Conservation (phyloP, 35 echinoderm and acorn worm species). For the Strongylocentrotus purpuratus region DNA sequence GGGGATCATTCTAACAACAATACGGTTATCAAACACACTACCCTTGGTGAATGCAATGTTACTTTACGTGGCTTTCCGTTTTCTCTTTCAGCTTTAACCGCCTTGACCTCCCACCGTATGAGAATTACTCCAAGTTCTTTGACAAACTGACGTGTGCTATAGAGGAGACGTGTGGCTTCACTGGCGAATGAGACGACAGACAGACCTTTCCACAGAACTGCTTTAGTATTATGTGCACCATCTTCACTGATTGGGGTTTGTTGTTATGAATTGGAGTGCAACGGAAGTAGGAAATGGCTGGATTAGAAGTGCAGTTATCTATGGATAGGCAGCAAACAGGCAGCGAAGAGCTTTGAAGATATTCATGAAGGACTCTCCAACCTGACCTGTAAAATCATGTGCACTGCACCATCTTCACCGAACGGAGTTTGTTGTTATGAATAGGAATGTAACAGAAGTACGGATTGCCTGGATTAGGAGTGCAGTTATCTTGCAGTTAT, state of each 20-base stretch:
- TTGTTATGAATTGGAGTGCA: not conserved
- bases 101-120: slow-evolving; percentile 93
- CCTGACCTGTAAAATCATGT: not conserved
- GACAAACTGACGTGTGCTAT: slow-evolving; percentile 95
- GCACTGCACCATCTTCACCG: not conserved
- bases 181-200: slow-evolving; percentile 78
- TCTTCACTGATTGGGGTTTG: not conserved
- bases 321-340: no score
- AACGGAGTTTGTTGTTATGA: not conserved
- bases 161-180: slow-evolving; percentile 97
- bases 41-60: not conserved
- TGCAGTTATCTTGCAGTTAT: no score
- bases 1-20: not conserved
- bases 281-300: not conserved
- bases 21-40: not conserved
- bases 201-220: not conserved
- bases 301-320: not conserved
- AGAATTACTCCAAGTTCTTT: slow-evolving; percentile 90
- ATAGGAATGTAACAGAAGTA: no score
- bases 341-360: not conserved
- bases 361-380: not conserved
- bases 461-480: no score
- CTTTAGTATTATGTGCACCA: not conserved
- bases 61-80: not conserved
- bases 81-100: slow-evolving; percentile 84